Conservation (phyloP, 2,888 invertebrate genomes). For the Cosmia pyralina region DNA sequence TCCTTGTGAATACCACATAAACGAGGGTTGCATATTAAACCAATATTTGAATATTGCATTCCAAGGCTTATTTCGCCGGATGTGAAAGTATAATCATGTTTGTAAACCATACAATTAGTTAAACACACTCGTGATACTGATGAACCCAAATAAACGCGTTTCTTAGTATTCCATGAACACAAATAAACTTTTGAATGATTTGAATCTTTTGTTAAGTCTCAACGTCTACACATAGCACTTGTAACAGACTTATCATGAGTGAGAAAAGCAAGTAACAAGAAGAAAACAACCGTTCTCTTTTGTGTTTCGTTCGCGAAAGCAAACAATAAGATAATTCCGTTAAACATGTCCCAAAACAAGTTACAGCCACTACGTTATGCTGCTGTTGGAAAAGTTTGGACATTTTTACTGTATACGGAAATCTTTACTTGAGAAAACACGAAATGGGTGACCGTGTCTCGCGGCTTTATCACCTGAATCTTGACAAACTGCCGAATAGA, state of each 20-base stretch:
- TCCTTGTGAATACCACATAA: slow-evolving; percentile 50
- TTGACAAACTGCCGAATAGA: slow-evolving; percentile 75
- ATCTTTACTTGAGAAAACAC: slow-evolving; percentile 71
- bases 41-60: slow-evolving; percentile 48
- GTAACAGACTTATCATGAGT: slow-evolving; percentile 57
- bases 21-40: slow-evolving; percentile 46
- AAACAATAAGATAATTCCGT: slow-evolving; percentile 74
- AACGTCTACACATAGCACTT: slow-evolving; percentile 34
- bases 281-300: slow-evolving; percentile 65
- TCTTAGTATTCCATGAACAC: slow-evolving; percentile 18
- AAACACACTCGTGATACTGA: neutral
- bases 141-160: slow-evolving; percentile 12
- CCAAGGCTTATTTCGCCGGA: slow-evolving; percentile 17
- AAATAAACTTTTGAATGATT: slow-evolving; percentile 34
- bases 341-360: slow-evolving; percentile 75
- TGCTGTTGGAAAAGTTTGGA: slow-evolving; percentile 77
- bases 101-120: slow-evolving; percentile 18
- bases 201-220: slow-evolving; percentile 40
- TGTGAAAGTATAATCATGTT: slow-evolving; percentile 10
- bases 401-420: slow-evolving; percentile 80
- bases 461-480: slow-evolving; percentile 73
- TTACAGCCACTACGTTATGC: slow-evolving; percentile 76
- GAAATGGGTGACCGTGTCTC: slow-evolving; percentile 69
- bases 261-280: slow-evolving; percentile 58
- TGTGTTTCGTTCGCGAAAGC: slow-evolving; percentile 65